Evolutionary conservation across 2,888 invertebrate genomes (phyloP), one percentile per base, ranked within the genome.

Genomic region (Athalia cordata): DNA sequence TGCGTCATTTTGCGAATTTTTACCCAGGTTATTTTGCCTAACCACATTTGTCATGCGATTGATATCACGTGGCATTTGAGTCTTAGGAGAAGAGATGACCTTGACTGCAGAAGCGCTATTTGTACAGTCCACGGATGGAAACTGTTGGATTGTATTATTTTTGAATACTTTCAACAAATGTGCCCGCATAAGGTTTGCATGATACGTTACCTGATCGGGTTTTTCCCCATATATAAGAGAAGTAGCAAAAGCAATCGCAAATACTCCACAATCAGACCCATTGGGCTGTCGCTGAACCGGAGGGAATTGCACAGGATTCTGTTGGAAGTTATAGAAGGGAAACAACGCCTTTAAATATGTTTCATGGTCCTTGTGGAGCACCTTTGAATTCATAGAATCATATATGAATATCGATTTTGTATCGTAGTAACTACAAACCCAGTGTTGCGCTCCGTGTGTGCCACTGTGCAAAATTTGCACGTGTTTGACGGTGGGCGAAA

Each of bases 391-490:
- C 3, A 75, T 8, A 15, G 81, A 81, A 55, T 81, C 80, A 45
- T 78, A 81, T 8, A 81, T 77, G 49, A 52, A 70, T 8, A 80
- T 78, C 64, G 74, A 61, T 8, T 75, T 66, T 0, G 66, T 43
- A 59, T 81, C 79, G 61, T 79, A 80, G 77, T 64, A 81, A 55
- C 77, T 76, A 13, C 80, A 80, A 6, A 81, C 76, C 79, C 80
- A 79, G 57, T 80, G 79, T 43, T 6, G 9, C 15, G 8, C 62
- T 11, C 7, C 62, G 8, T 62, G 29, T 9, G 62, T 29, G 43
- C 78, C 75, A 59, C 81, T 79, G 47, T 79, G 72, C 75, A 81
- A 77, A n/a, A 82, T 79, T 67, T 82, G 82, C 61, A 81, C 75
- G 52, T 82, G 80, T 67, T 77, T 50, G 49, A 76, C 8, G 59